These are phyloP conservation scores for Zenarchopterus dispar DNA, from an alignment of 2,797 vertebrate genomes.

Conservation along the genomic window DNA sequence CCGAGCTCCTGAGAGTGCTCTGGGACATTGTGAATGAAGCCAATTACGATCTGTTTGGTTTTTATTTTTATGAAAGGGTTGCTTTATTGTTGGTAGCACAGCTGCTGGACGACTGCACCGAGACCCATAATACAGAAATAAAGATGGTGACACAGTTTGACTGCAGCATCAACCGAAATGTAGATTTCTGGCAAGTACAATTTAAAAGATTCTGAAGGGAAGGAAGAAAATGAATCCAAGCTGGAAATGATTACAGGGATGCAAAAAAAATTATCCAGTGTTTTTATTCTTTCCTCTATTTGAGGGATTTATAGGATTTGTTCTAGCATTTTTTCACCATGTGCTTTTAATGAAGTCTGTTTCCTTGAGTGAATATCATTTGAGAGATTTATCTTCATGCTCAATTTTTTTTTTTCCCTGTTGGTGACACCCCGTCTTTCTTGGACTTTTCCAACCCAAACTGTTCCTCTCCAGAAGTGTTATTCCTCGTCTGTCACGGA, in stretches of 20 bases:
- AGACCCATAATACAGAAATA: slow-evolving; percentile 69
- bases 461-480: slow-evolving; percentile 61
- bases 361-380: slow-evolving; percentile 27
- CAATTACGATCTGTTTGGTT: slow-evolving; percentile 70
- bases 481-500: slow-evolving; percentile 71
- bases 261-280: no score
- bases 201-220: slow-evolving; percentile 4
- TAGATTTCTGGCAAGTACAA: slow-evolving; percentile 13
- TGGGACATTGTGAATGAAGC: slow-evolving; percentile 69
- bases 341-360: slow-evolving; percentile 25
- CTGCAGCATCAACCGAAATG: slow-evolving; percentile 47
- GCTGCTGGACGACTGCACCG: slow-evolving; percentile 65
- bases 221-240: slow-evolving; percentile 22
- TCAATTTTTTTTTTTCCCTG: slow-evolving; percentile 29
- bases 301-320: background rate
- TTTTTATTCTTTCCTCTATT: background rate
- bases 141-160: slow-evolving; percentile 64
- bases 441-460: slow-evolving; percentile 10
- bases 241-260: slow-evolving; percentile 12
- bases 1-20: slow-evolving; percentile 60
- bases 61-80: slow-evolving; percentile 72
- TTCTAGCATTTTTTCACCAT: slow-evolving; percentile 15
- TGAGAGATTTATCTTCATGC: slow-evolving; percentile 40
- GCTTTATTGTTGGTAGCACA: slow-evolving; percentile 70
- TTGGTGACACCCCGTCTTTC: slow-evolving; percentile 40